Evolutionary conservation across 2,888 invertebrate genomes (phyloP).

Genomic region (Cylloceria caligata): DNA sequence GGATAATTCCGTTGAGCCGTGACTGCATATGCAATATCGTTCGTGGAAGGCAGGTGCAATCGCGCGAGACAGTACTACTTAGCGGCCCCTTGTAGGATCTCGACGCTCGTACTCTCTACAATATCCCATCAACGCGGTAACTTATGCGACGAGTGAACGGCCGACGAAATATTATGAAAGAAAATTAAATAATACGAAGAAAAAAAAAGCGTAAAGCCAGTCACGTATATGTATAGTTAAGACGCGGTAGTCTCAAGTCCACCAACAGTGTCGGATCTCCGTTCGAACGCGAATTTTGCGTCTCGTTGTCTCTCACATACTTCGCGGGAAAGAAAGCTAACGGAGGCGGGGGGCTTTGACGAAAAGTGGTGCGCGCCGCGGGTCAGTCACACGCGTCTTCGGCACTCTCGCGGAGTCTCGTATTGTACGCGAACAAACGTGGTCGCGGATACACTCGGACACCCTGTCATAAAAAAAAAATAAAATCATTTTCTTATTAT

Average conservation of each 20-base stretch:
- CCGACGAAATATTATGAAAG: neutral
- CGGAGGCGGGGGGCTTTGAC: neutral
- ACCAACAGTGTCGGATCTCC: neutral
- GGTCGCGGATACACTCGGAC: conserved; percentile 8
- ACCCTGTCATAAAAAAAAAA: neutral
- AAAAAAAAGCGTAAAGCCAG: neutral
- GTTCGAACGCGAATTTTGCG: neutral
- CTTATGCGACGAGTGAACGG: neutral
- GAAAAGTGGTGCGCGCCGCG: neutral
- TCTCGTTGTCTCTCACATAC: neutral
- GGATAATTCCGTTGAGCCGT: neutral
- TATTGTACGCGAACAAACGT: conserved; percentile 26
- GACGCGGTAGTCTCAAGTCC: neutral
- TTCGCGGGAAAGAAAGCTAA: neutral
- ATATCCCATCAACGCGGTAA: conserved; percentile 16
- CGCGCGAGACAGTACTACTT: conserved; percentile 20
- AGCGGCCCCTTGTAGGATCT: conserved; percentile 40
- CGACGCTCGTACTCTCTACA: conserved; percentile 39
- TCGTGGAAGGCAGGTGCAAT: conserved; percentile 41
- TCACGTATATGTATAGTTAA: neutral
- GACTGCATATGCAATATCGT: no score
- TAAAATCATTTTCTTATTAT: neutral
- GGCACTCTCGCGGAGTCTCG: conserved; percentile 31
- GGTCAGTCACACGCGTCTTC: conserved; percentile 13
- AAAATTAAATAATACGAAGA: neutral